Base-by-base conservation (phyloP, 2,113 vertebrate genomes). In the Ptilorrhoa leucosticta region DNA sequence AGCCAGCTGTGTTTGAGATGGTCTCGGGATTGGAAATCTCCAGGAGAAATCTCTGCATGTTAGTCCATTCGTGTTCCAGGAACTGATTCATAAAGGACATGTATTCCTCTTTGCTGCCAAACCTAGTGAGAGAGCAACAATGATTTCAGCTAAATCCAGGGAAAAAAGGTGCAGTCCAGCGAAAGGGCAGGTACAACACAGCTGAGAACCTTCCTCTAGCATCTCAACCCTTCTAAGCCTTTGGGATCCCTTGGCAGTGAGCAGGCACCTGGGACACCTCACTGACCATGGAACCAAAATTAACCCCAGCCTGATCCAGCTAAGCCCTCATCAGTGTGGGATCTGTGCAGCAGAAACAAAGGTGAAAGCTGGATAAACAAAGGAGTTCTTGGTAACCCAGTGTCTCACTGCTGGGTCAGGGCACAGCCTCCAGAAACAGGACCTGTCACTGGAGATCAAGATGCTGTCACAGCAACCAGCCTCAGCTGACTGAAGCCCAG, bases 51-150 rank as follows among this genome's bases (percentile, higher is more conserved):
- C 99, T 99, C 96, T 99, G 99, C 99, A 99, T 99, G 92, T 99
- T 99, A 86, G 98, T 99, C 99, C 99, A 99, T 89, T 99, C 99
- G 0, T 99, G 99, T 91, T 99, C 99, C 97, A 99, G 96, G 97
- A 99, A 99, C 98, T 99, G 99, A 97, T 99, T 99, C 99, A 99
- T 99, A 95, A 99, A 99, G 24, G 99, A 99, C 99, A 99, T 99
- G 97, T 99, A 99, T 61, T 99, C 99, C 73, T 99, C 99, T 92
- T 99, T 99, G 98, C 99, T 99, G 63, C 99, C 99, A 80, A 99
- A 99, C 97, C 99, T 99, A 83, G 37, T 7, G 23, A 72, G 75
- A 93, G 39, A 95, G 58, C 24, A 47, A 66, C 6, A 61, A 0
- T 1, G 22, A 77, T 68, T 81, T 83, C 56, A 85, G 68, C 24